Base-by-base conservation (phyloP, 1,140 invertebrate genomes). In the Colletes gigas region DNA sequence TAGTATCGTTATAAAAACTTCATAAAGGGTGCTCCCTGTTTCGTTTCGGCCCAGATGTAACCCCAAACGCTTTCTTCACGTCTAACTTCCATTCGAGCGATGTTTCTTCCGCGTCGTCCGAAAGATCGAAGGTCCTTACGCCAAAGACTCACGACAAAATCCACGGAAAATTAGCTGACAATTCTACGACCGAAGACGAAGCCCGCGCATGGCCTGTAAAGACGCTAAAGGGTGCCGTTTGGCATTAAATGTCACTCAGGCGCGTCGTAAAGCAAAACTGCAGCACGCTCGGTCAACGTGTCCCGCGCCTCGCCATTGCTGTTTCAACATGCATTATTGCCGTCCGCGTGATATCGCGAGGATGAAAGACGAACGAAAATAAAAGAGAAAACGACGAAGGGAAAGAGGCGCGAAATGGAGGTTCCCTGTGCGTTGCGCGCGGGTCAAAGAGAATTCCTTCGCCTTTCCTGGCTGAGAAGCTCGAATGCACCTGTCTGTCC, bases 261-360 rank as follows among this genome's bases (percentile, higher is more conserved):
- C 84, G 87, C 79, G 78, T 88, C 90, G 89, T 91, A 91, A 91
- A 91, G 88, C 89, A 91, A 91, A 90, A 88, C 88, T 91, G 83
- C 85, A 84, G 86, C 84, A 72, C 84, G 85, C 87, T 78, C 87
- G 88, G 90, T 89, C 88, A 88, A 88, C 86, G 77, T 83, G 82
- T 86, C 76, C 78, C 72, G 83, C 86, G 86, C 85, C 81, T 87
- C 81, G 67, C 88, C 74, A 55, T 80, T 59, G 85, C 65, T 70
- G 83, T 87, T 83, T 52, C 83, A 66, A 66, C 72, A 71, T 77
- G 83, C 74, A 54, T 90, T 89, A 89, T 89, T 90, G 82, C 85
- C 44, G 74, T 77, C 76, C 79, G 63, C 74, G 84, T 69, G 84
- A 88, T 90, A 89, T 84, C 88, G 81, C 82, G 81, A 39, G 60